phyloP scores from a whole-genome alignment of 2,888 invertebrate genomes.

The Zygothrica quintamaculata region DNA sequence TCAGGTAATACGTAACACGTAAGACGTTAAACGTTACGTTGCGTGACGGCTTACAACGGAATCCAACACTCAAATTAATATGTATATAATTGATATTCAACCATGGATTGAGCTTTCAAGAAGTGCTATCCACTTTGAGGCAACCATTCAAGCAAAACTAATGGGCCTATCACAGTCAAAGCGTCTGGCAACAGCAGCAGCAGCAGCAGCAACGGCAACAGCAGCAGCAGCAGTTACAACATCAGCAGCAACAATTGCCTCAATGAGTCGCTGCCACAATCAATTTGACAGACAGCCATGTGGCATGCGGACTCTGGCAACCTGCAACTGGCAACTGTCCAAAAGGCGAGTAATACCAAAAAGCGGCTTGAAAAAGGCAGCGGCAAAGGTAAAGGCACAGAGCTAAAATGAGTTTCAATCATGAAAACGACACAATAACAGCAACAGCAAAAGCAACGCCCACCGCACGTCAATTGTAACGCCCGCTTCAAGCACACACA shows the following conservation, averaged over 20 bases:
- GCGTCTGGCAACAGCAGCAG: constrained; percentile 13
- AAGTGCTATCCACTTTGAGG: constrained; percentile 46
- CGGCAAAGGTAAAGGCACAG: neutral
- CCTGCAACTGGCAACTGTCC: constrained; percentile 33
- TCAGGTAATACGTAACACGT: constrained; percentile 7
- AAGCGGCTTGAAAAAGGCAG: neutral
- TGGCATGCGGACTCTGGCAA: constrained; percentile 38
- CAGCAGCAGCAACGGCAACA: neutral
- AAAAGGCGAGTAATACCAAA: constrained; percentile 2
- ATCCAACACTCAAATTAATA: constrained; percentile 6
- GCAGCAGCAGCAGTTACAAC: neutral
- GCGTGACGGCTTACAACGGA: constrained; percentile 27
- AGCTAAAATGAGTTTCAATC: constrained; percentile 72
- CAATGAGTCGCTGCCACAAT: constrained; percentile 57
- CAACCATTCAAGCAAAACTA: constrained; percentile 35
- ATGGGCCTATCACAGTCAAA: constrained; percentile 40
- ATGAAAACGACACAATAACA: constrained; percentile 69
- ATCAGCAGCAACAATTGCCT: constrained; percentile 47
- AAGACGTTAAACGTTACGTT: constrained; percentile 21
- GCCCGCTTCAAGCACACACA: constrained; percentile 27
- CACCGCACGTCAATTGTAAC: constrained; percentile 29
- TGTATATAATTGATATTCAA: constrained; percentile 46
- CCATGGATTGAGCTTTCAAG: constrained; percentile 18
- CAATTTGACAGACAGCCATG: constrained; percentile 48
- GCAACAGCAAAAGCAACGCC: too few species aligned